Evolutionary conservation across 1,140 invertebrate species (phyloP).

Genomic region (Musca domestica): DNA sequence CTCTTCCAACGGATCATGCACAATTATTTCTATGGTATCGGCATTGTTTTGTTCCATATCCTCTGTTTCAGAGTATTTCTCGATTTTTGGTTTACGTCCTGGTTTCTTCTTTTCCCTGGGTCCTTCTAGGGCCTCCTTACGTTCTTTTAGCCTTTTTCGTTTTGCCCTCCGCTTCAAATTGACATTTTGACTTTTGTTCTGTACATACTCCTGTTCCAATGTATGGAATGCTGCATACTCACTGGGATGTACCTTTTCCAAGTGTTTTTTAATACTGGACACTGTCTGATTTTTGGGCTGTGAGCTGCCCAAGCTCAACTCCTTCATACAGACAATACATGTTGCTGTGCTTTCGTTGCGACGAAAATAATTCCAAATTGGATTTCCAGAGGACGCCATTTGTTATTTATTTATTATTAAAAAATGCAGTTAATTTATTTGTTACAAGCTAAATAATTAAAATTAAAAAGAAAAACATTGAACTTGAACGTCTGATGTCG

Average conservation of each 20-base stretch:
- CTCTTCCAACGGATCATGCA: background rate
- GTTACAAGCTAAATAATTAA: too few species aligned
- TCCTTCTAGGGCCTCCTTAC: background rate
- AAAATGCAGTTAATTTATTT: too few species aligned
- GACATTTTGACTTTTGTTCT: slow-evolving; percentile 1
- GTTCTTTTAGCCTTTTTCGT: slow-evolving; percentile 8
- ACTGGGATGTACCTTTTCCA: slow-evolving; percentile 12
- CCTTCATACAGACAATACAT: slow-evolving; percentile 5
- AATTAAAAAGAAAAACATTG: too few species aligned
- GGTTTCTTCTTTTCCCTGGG: background rate
- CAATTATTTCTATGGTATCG: slow-evolving; percentile 1
- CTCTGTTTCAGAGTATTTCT: background rate
- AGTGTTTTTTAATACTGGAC: slow-evolving; percentile 13
- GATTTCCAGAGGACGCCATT: slow-evolving; percentile 3
- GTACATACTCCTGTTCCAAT: slow-evolving; percentile 1
- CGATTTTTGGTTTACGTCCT: background rate
- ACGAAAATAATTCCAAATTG: slow-evolving; percentile 11
- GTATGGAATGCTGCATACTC: background rate
- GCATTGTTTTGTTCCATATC: background rate
- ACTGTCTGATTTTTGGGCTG: slow-evolving; percentile 1
- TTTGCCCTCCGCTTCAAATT: slow-evolving; percentile 5
- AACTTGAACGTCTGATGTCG: too few species aligned
- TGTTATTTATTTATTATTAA: too few species aligned
- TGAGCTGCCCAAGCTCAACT: background rate
- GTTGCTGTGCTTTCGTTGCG: slow-evolving; percentile 16